Percentiles rank a stretch among this genome's conserved stretches.
phyloP scores from a whole-genome alignment of 2,113 vertebrate genomes.

The Ceyx melanurus region DNA sequence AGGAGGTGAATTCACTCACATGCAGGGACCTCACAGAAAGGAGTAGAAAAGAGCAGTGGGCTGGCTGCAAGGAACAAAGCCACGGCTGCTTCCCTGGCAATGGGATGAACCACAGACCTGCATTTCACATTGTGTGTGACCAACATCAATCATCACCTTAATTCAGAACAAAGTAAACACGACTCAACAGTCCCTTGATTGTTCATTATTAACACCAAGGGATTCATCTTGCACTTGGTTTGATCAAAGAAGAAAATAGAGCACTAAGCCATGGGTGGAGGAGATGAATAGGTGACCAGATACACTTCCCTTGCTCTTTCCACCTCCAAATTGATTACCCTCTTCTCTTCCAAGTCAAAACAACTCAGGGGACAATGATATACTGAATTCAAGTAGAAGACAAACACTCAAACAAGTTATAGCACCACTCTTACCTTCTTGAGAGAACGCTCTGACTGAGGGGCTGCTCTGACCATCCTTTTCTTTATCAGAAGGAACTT shows the following conservation, averaged over 20 bases:
- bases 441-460: slow-evolving; percentile 77
- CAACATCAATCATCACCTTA: background rate
- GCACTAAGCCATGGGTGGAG: background rate
- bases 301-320: background rate
- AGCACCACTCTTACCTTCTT: slow-evolving; percentile 83
- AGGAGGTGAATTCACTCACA: background rate
- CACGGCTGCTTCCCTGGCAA: background rate
- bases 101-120: background rate
- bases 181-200: background rate
- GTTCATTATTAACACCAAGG: background rate
- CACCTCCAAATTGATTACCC: background rate
- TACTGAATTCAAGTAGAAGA: background rate
- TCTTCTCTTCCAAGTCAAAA: background rate
- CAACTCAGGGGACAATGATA: background rate
- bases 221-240: background rate
- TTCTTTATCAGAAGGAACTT: slow-evolving; percentile 85
- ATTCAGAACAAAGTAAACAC: background rate
- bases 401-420: background rate
- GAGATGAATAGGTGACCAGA: background rate
- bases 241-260: background rate
- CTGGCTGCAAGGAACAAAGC: background rate
- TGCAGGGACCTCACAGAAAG: background rate
- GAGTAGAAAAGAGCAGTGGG: background rate
- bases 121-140: background rate
- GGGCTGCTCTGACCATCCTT: slow-evolving; percentile 81